phyloP scores from a whole-genome alignment of 1,140 invertebrate species.

The Macrosteles quadrilineatus region DNA sequence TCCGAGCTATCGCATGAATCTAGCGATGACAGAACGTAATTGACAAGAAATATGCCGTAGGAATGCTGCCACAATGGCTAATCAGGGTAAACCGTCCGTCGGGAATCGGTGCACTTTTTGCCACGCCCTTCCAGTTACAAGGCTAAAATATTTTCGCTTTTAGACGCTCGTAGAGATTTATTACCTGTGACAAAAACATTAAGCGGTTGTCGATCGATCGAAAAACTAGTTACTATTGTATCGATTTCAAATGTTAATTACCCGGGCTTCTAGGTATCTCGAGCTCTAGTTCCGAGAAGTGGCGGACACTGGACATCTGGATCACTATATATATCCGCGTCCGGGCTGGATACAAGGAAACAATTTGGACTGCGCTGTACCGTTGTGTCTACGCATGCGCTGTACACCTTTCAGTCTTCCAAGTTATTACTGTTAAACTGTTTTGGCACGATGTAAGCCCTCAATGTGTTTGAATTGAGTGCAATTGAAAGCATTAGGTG shows the following conservation, averaged over 20 bases:
- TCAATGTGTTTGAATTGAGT: no score
- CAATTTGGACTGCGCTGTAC: neutral
- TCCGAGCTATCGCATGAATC: neutral
- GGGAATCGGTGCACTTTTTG: constrained; percentile 5
- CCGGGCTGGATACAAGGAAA: neutral
- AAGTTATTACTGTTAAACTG: no score
- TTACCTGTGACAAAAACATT: constrained; percentile 1
- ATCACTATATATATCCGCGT: neutral
- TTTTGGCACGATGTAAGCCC: no score
- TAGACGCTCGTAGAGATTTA: neutral
- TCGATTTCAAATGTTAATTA: constrained; percentile 14
- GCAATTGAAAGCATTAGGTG: no score
- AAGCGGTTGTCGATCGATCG: constrained; percentile 1
- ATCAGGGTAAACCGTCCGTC: neutral
- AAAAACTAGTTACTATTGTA: constrained; percentile 17
- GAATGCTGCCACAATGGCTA: constrained; percentile 7
- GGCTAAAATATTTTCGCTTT: constrained; percentile 1
- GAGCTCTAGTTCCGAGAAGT: constrained; percentile 3
- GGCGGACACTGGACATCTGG: constrained; percentile 1
- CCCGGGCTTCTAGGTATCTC: neutral
- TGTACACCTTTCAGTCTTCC: no score
- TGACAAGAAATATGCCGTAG: constrained; percentile 8
- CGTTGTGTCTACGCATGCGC: no score
- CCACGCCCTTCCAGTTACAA: constrained; percentile 3
- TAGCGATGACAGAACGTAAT: neutral